Base-by-base conservation (phyloP, 2,797 vertebrate genomes). In the Menidia menidia region DNA sequence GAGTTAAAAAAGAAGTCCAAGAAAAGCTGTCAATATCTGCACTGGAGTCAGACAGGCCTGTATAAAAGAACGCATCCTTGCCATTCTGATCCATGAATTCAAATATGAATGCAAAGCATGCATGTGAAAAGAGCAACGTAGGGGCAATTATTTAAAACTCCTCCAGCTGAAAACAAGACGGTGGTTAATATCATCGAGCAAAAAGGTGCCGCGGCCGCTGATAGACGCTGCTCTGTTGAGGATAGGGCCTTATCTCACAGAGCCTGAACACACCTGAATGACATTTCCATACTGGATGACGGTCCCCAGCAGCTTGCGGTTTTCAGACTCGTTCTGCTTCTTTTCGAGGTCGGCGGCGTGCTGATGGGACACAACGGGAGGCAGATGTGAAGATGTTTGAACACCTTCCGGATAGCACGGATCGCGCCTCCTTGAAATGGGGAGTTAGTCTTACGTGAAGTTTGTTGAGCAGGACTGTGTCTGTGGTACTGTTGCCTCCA, bases 311-410 rank as follows among this genome's bases (percentile, higher is more conserved):
- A 99, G 83, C 84, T 99, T 99, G 68, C 96, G 95, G 92, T 99
- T 99, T 68, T 99, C 98, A 0, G 97, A 98, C 80, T 99, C 98
- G 0, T 99, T 99, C 84, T 99, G 98, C 75, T 99, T 99, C 94
- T 98, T 99, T 75, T 99, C 98, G 85, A 99, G 78, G 88, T 99
- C 98, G 0, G 98, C 97, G 0, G 98, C 98, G 32, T 99, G 98
- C 98, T 99, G 78, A n/a, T 66, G 77, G 35, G 25, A 83, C 45
- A 83, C 35, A 74, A 57, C 45, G 72, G 30, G 9, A 14, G n/a
- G 63, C 12, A 74, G 32, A 61, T 15, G 58, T 42, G 8, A 42
- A 51, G 58, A n/a, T 0, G 16, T 44, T 45, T 13, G 2, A 9
- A 61, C 41, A 63, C 53, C 56, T 5, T 10, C 31, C 6, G 39